These are phyloP conservation scores for Luperina testacea DNA, from an alignment of 2,888 invertebrate genomes.

Conservation along the genomic window DNA sequence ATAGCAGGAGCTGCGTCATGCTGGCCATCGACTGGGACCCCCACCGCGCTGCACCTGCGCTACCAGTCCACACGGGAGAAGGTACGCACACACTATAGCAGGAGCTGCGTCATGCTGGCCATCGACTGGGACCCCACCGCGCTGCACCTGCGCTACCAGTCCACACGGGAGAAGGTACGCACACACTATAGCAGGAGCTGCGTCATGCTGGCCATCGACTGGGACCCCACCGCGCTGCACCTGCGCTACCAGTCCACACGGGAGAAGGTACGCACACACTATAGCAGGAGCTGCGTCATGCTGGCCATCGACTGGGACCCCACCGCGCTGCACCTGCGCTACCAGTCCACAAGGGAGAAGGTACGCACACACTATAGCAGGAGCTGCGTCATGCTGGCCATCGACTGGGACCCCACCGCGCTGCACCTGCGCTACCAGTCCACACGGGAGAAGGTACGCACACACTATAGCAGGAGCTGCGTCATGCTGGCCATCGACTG, in stretches of 20 bases:
- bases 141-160: slow-evolving; percentile 96
- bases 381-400: too few species aligned
- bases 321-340: slow-evolving; percentile 97
- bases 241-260: slow-evolving; percentile 95
- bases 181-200: too few species aligned
- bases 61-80: slow-evolving; percentile 95
- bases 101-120: too few species aligned
- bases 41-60: slow-evolving; percentile 96
- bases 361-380: slow-evolving; percentile 78
- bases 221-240: slow-evolving; percentile 98
- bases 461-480: too few species aligned
- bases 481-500: slow-evolving; percentile 98
- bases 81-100: slow-evolving; percentile 79
- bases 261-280: slow-evolving; percentile 90
- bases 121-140: slow-evolving; percentile 99
- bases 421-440: slow-evolving; percentile 96
- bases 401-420: slow-evolving; percentile 99
- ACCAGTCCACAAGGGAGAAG: slow-evolving; percentile 94
- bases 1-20: too few species aligned
- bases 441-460: slow-evolving; percentile 92
- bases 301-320: slow-evolving; percentile 99
- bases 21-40: slow-evolving; percentile 98
- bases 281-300: too few species aligned
- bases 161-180: slow-evolving; percentile 93
- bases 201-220: slow-evolving; percentile 97